Conservation (phyloP, 1,140 invertebrate genomes). For the Leptopilina clavipes region DNA sequence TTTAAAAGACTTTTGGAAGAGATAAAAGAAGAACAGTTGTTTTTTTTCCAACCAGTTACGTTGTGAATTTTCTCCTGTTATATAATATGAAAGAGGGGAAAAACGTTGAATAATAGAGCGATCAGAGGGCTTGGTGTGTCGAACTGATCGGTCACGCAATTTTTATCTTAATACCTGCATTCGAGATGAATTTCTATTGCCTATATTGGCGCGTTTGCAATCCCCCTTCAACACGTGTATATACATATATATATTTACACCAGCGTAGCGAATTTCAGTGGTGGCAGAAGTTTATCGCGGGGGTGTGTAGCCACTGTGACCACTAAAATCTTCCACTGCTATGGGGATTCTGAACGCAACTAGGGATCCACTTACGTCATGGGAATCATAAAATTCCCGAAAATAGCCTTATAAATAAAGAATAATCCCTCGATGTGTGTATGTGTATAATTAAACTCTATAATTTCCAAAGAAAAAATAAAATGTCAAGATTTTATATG, state of each 20-base stretch:
- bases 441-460: slow-evolving; percentile 32
- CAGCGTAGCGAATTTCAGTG: slow-evolving; percentile 69
- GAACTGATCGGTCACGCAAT: slow-evolving; percentile 68
- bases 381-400: slow-evolving; percentile 64
- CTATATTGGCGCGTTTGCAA: slow-evolving; percentile 46
- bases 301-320: slow-evolving; percentile 72
- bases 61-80: too few species aligned
- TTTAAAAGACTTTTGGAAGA: neutral
- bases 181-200: slow-evolving; percentile 60
- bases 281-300: slow-evolving; percentile 67
- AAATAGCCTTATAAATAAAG: slow-evolving; percentile 54
- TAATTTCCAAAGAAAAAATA: neutral
- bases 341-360: slow-evolving; percentile 19
- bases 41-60: too few species aligned
- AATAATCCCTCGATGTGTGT: slow-evolving; percentile 22
- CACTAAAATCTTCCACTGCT: slow-evolving; percentile 62
- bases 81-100: slow-evolving; percentile 31
- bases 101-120: slow-evolving; percentile 65
- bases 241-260: too few species aligned
- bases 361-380: slow-evolving; percentile 58
- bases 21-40: neutral
- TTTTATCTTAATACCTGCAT: slow-evolving; percentile 71
- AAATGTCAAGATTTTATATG: too few species aligned
- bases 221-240: slow-evolving; percentile 38
- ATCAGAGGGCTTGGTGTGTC: slow-evolving; percentile 61